A percentile compares a stretch with the other conserved stretches of the same genome.
Conservation (phyloP, 2,113 vertebrate species). For the Oryzias curvinotus region DNA sequence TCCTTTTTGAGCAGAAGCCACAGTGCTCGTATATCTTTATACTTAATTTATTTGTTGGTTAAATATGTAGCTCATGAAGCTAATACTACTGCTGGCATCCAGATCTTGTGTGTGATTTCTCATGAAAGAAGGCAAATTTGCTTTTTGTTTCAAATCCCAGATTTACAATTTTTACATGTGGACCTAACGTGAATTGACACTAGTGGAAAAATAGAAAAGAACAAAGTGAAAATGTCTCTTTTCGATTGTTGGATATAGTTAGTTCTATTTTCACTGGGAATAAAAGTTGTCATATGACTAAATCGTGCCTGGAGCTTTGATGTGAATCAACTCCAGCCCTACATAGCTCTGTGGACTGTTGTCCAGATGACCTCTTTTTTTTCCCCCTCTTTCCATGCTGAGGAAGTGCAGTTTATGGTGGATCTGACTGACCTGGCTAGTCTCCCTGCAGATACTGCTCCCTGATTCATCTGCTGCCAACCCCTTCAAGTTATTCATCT, state of each 20-base stretch:
- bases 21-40: too few relatives aligned
- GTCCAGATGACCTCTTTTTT: constrained; percentile 62
- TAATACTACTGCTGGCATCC: too few relatives aligned
- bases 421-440: constrained; percentile 70
- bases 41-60: too few relatives aligned
- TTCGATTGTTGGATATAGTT: neutral
- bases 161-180: neutral
- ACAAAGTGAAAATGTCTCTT: neutral
- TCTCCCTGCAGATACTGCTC: constrained; percentile 64
- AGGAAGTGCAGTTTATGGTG: constrained; percentile 57
- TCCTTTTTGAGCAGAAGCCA: too few relatives aligned
- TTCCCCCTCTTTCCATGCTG: constrained; percentile 15
- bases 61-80: too few relatives aligned
- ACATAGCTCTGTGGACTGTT: constrained; percentile 36
- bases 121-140: neutral
- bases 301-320: constrained; percentile 26
- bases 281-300: constrained; percentile 24
- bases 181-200: neutral
- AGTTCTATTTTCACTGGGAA: constrained; percentile 13
- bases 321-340: constrained; percentile 44
- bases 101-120: neutral
- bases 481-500: constrained; percentile 82
- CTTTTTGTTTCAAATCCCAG: neutral
- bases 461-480: constrained; percentile 78
- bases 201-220: neutral